Evolutionary conservation across 1,140 invertebrate genomes (phyloP).

Genomic region (Psilanteris sp.): DNA sequence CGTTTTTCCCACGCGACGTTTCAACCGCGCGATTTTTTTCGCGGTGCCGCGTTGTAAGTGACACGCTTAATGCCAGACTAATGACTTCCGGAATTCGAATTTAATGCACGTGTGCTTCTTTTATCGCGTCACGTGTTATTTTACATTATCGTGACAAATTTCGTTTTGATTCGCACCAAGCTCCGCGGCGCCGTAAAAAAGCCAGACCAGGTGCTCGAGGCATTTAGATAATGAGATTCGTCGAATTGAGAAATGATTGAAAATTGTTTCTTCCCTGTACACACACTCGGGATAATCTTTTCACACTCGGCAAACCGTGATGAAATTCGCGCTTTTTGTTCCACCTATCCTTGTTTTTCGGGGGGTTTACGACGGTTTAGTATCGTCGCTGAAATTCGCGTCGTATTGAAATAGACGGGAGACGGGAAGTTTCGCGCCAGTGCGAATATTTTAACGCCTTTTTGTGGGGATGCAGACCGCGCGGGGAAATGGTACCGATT

Average conservation of each 20-base stretch:
- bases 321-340: too few species aligned
- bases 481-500: too few species aligned
- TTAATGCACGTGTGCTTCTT: slow-evolving; percentile 22
- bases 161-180: slow-evolving; percentile 27
- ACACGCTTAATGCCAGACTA: slow-evolving; percentile 25
- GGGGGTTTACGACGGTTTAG: too few species aligned
- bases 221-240: slow-evolving; percentile 15
- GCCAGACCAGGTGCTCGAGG: slow-evolving; percentile 23
- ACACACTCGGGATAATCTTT: too few species aligned
- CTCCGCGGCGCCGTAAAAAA: background rate
- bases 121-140: slow-evolving; percentile 8
- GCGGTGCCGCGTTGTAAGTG: slow-evolving; percentile 20
- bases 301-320: too few species aligned
- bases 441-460: too few species aligned
- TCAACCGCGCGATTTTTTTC: background rate
- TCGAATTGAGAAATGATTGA: background rate
- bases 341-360: too few species aligned
- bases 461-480: too few species aligned
- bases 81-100: slow-evolving; percentile 42
- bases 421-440: too few species aligned
- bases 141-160: slow-evolving; percentile 31
- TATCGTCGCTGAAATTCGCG: too few species aligned
- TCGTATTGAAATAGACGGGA: too few species aligned
- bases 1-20: slow-evolving; percentile 12
- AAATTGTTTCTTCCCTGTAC: too few species aligned